Base-by-base conservation (phyloP, 2,888 invertebrate genomes). In the Andricus curvator region DNA sequence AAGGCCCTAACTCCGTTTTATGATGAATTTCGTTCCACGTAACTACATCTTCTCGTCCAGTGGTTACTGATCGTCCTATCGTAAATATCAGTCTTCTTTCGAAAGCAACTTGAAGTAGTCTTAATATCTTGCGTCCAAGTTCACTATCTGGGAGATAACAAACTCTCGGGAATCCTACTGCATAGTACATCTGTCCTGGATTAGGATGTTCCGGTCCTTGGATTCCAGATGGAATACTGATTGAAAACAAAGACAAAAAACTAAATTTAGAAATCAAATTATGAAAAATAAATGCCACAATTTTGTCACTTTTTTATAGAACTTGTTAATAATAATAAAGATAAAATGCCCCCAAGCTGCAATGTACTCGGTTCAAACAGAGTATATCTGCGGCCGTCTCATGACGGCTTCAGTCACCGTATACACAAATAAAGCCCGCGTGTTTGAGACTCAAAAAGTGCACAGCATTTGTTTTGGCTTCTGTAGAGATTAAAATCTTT, bases 11-110 rank as follows among this genome's bases (percentile, higher is more conserved):
- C 92, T 96, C 96, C 81, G 97, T 97, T 93, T 97, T 97, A 91
- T 97, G 97, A 89, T 97, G 97, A 83, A 97, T 96, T 89, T 96
- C 96, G 91, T 97, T 97, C 99, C 99, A 99, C 68, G 97, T 96
- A 79, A 98, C 97, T 82, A 98, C 97, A 93, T 98, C 97, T 91
- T 97, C 96, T 87, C 97, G 95, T 0, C 98, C 98, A 0, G 98
- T 98, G 0, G 98, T 99, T 81, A 96, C 95, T 1, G 98, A 98
- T 67, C 96, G 95, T 79, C 97, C 96, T 85, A 99, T 96, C 0
- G 97, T 96, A 93, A 99, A 99, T 86, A 97, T 95, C 85, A 96
- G 93, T 82, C 97, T 95, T 22, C 97, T 94, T 90, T 97, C 96
- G 95, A 98, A 99, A 41, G 97, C 98, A 83, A 95, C 94, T 87